Base-by-base conservation (phyloP, 2,797 vertebrate genomes). In the Urocyon cinereoargenteus region DNA sequence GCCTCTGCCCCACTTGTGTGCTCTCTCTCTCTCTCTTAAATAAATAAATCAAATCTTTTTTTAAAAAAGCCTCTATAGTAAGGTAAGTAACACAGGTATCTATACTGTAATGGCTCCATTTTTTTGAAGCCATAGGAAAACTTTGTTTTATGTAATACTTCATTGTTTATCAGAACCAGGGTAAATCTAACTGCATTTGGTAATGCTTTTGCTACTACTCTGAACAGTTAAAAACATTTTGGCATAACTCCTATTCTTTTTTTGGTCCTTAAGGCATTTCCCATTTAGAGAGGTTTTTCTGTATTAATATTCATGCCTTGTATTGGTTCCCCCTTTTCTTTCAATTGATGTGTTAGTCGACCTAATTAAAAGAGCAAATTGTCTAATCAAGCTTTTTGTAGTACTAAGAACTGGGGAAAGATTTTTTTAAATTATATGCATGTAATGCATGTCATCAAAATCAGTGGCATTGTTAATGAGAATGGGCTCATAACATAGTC, bases 301-400 rank as follows among this genome's bases (percentile, higher is more conserved):
- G 18, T 91, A 88, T 97, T 94, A 96, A 98, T 98, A 98, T 95
- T 86, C 90, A 92, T 87, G 59, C 53, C 2, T 97, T 96, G 89
- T 98, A 81, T 28, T 62, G 93, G 55, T 90, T 97, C 96, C 61
- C 18, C 8, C 24, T 73, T 49, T 96, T 83, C 92, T 96, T 57
- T 94, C 89, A 95, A 92, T 19, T 95, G 94, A 97, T 96, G 88
- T 97, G 88, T 95, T 93, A 95, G 90, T 91, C 95, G 83, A 93
- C 87, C 68, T 98, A 98, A 98, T 96, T 82, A 79, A 57, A 97
- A 97, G 61, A 93, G 62, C 53, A 15, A 95, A 97, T 79, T 89
- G 68, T 86, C 92, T 98, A 22, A 94, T 92, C 96, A 97, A 95
- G 91, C 84, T 96, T 96, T 96, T 95, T 97, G 84, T 49, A 59